phyloP scores from a whole-genome alignment of 2,113 vertebrate species.

The Panthera uncia region DNA sequence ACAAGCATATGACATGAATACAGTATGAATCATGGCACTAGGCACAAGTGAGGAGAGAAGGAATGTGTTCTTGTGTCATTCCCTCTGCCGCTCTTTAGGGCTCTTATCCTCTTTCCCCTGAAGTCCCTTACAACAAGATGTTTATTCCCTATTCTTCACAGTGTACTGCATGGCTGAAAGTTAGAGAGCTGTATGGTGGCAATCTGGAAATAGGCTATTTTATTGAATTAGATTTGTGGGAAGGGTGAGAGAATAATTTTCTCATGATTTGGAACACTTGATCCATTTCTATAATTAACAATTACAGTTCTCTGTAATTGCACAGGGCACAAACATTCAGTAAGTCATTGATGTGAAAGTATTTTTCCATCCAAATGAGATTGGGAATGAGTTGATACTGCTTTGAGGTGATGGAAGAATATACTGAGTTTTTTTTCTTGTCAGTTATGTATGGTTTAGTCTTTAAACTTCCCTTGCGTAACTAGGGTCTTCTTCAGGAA shows the following conservation, averaged over 20 bases:
- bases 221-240: constrained; percentile 15
- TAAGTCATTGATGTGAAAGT: constrained; percentile 3
- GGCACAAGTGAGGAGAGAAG: not conserved
- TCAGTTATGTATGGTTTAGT: not conserved
- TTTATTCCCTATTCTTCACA: not conserved
- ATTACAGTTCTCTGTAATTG: not conserved
- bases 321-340: not conserved
- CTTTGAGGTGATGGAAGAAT: not conserved
- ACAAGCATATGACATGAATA: not conserved
- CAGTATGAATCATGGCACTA: not conserved
- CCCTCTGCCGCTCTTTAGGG: not conserved
- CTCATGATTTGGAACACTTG: not conserved
- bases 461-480: constrained; percentile 33
- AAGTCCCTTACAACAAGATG: not conserved
- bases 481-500: constrained; percentile 81
- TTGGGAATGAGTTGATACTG: not conserved
- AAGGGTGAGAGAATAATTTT: constrained; percentile 24
- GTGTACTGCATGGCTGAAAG: not conserved
- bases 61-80: not conserved
- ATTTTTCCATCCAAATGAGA: not conserved
- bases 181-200: not conserved
- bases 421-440: not conserved
- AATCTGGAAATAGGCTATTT: not conserved
- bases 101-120: not conserved
- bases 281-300: not conserved